Base-by-base conservation (phyloP, 2,797 vertebrate species). In the Trachurus trachurus region DNA sequence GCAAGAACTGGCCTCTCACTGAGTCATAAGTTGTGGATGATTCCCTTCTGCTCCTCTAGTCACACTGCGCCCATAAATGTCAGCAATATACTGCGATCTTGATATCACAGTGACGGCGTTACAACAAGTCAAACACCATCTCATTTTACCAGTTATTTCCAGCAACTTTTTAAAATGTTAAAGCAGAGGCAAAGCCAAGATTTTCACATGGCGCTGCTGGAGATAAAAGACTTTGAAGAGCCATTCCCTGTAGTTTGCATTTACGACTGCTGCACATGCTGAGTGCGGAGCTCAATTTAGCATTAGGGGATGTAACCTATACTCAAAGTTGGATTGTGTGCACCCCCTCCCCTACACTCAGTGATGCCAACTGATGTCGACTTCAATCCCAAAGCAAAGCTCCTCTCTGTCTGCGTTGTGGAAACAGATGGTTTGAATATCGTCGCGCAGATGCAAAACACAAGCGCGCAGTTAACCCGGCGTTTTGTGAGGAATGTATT, bases 381-480 rank as follows among this genome's bases (percentile, higher is more conserved):
- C 73, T 77, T 77, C 62, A 71, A 81, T 66, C 66, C 54, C 31
- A 31, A 22, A 74, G 64, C 70, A 80, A 80, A 78, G 54, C 69
- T 69, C 64, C 50, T 61, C 29, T 71, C 56, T 54, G 66, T 68
- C 74, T 65, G 63, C 75, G 62, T 81, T 63, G 71, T 74, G 67
- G 86, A 82, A 88, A 88, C 86, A 89, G 60, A 85, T 89, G 79
- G 76, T 62, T 84, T 2, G 9, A 76, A 81, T 77, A 76, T 81
- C 64, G 74, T 50, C 44, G 15, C 39, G 4, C 71, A 64, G 62
- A 87, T 80, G 69, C 70, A 82, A 72, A 84, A 82, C 79, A 80
- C 44, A 7, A 82, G 74, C 73, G 61, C 66, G 17, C 42, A 77
- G 70, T 65, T 66, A 85, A 70, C 74, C 74, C 53, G 22, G 71